Percentiles rank a stretch among this genome's conserved stretches.
Conservation (phyloP, 2,888 invertebrate genomes). For the Andrena praecox region DNA sequence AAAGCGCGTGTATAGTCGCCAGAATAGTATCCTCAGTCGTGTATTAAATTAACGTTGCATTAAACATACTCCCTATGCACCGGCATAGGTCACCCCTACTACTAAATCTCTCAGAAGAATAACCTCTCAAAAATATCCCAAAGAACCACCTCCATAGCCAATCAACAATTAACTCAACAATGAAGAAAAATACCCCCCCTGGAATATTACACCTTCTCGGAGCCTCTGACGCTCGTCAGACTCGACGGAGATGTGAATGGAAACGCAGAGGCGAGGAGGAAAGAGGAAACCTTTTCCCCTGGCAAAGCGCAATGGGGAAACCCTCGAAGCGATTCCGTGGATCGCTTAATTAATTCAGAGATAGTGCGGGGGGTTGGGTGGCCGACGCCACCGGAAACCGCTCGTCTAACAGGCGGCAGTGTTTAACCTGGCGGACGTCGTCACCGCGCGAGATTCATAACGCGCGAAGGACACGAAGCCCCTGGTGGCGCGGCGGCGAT, state of each 20-base stretch:
- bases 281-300: background rate
- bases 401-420: slow-evolving; percentile 23
- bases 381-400: background rate
- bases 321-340: slow-evolving; percentile 17
- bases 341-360: slow-evolving; percentile 45
- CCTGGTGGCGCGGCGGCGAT: slow-evolving; percentile 33
- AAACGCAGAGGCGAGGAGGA: background rate
- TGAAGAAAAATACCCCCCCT: no score
- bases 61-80: no score
- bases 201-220: background rate
- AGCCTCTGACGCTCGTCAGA: background rate
- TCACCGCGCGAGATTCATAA: slow-evolving; percentile 43
- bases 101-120: no score
- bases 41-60: no score
- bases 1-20: background rate
- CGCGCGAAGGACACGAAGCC: slow-evolving; percentile 27
- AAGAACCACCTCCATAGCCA: no score
- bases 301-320: slow-evolving; percentile 8
- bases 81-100: no score
- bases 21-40: background rate
- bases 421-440: slow-evolving; percentile 31
- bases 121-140: no score
- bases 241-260: background rate
- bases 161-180: no score
- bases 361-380: background rate